A percentile compares a stretch with the other conserved stretches of the same genome.
Conservation (phyloP, 1,140 invertebrate species). For the Pogonognathellus flavescens region DNA sequence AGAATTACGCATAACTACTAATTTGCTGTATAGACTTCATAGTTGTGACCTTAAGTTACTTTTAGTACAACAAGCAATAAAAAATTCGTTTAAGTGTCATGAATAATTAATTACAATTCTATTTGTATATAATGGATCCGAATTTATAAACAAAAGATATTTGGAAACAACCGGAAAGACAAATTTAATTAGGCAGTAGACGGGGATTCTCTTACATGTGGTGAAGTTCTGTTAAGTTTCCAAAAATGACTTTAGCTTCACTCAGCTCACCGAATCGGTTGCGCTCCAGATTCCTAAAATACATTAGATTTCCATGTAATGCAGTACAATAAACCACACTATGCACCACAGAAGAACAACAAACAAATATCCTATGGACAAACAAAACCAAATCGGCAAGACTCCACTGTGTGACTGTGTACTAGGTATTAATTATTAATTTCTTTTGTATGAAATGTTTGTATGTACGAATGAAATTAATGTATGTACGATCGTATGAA, state of each 20-base stretch:
- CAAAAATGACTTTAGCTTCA: conserved; percentile 68
- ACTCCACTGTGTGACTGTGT: too few relatives aligned
- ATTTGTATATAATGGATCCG: background rate
- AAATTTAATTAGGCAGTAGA: background rate
- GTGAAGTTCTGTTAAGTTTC: conserved; percentile 70
- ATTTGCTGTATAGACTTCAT: too few relatives aligned
- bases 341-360: background rate
- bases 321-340: background rate
- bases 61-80: background rate
- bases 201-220: conserved; percentile 71
- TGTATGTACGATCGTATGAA: too few relatives aligned
- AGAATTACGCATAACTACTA: too few relatives aligned
- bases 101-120: too few relatives aligned
- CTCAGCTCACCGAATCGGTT: conserved; percentile 71
- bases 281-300: conserved; percentile 69
- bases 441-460: too few relatives aligned
- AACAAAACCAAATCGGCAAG: too few relatives aligned
- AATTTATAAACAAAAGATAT: background rate
- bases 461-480: too few relatives aligned
- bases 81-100: background rate
- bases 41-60: too few relatives aligned
- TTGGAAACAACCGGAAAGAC: background rate
- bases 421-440: too few relatives aligned
- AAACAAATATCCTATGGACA: too few relatives aligned
- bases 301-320: background rate